Evolutionary conservation across 2,113 vertebrate genomes (phyloP).

Genomic region (Corydoras sp.): DNA sequence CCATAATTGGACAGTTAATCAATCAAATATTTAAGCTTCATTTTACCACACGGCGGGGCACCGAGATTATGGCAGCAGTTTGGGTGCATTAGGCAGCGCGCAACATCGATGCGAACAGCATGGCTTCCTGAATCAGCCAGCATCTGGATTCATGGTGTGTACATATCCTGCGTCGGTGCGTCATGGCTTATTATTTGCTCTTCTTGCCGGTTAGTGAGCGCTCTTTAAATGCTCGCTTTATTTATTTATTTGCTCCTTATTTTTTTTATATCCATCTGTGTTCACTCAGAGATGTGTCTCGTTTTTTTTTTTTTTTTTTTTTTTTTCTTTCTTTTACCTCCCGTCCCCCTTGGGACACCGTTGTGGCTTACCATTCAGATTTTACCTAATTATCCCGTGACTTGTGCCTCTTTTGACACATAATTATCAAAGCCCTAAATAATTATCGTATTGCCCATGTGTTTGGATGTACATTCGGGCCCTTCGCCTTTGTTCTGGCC

Average conservation of each 20-base stretch:
- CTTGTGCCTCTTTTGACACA: slow-evolving; percentile 71
- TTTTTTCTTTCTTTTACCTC: slow-evolving; percentile 29
- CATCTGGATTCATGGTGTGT: slow-evolving; percentile 40
- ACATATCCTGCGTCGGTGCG: not conserved
- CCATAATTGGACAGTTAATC: slow-evolving; percentile 68
- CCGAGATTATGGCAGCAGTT: slow-evolving; percentile 67
- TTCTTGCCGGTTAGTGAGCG: slow-evolving; percentile 50
- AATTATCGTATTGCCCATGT: slow-evolving; percentile 69
- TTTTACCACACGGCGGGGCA: slow-evolving; percentile 66
- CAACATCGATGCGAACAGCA: slow-evolving; percentile 51
- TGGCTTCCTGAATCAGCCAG: slow-evolving; percentile 43
- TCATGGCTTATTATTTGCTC: slow-evolving; percentile 54
- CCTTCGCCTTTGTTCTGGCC: not conserved
- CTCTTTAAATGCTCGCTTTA: slow-evolving; percentile 53
- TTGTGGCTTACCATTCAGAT: slow-evolving; percentile 72
- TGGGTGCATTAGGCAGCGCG: slow-evolving; percentile 61
- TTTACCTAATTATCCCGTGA: slow-evolving; percentile 72
- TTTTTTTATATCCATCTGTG: slow-evolving; percentile 12
- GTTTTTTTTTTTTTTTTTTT: slow-evolving; percentile 29
- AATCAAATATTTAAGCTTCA: slow-evolving; percentile 75
- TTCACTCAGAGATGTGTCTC: slow-evolving; percentile 38
- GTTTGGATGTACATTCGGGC: slow-evolving; percentile 63
- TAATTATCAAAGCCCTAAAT: slow-evolving; percentile 76
- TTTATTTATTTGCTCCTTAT: slow-evolving; percentile 17
- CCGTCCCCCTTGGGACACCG: slow-evolving; percentile 56